phyloP scores from a whole-genome alignment of 2,113 vertebrate genomes.

The Phyllostomus hastatus region DNA sequence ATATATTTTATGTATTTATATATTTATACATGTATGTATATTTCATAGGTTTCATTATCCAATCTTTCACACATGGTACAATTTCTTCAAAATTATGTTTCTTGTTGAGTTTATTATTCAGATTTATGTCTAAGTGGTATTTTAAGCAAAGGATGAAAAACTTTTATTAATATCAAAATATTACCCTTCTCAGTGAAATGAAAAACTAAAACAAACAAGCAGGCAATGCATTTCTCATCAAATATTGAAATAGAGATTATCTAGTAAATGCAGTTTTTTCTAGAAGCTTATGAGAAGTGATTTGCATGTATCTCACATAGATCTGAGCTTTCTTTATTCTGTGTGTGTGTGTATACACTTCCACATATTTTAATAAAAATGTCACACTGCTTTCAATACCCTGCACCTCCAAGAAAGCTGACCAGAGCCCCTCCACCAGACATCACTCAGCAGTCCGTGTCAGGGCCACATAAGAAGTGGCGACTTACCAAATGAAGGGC shows the following conservation, averaged over 20 bases:
- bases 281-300: neutral
- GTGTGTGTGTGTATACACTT: no score
- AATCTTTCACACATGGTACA: neutral
- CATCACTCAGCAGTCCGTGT: neutral
- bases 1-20: neutral
- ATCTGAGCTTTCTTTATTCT: neutral
- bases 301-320: neutral
- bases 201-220: neutral
- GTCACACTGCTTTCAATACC: neutral
- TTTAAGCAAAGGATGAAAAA: constrained; percentile 50
- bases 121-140: constrained; percentile 3
- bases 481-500: neutral
- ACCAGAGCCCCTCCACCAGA: neutral
- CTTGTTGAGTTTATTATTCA: constrained; percentile 40
- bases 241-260: constrained; percentile 51
- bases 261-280: neutral
- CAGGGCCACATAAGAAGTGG: neutral
- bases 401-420: neutral
- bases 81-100: constrained; percentile 50
- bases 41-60: neutral
- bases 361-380: neutral
- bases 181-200: neutral
- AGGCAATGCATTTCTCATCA: constrained; percentile 47
- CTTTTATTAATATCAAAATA: constrained; percentile 52
- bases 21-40: neutral